Percentiles rank a stretch among this genome's conserved stretches.
Conservation (phyloP, 2,797 vertebrate species). For the Ataeniobius toweri region DNA sequence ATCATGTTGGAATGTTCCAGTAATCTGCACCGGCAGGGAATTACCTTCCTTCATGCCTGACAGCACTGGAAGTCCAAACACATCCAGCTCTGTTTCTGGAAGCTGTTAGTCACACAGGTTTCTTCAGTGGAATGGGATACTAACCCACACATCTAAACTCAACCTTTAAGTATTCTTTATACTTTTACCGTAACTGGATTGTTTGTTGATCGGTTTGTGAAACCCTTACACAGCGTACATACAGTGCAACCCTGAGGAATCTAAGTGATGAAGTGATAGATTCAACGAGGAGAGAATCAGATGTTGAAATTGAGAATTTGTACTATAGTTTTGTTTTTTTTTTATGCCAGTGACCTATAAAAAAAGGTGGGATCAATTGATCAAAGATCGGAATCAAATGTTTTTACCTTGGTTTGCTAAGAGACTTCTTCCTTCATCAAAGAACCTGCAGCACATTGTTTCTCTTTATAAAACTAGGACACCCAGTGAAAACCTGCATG, state of each 20-base stretch:
- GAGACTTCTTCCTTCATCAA: not conserved
- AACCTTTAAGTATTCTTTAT: not conserved
- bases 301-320: not conserved
- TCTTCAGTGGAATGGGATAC: not conserved
- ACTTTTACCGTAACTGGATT: not conserved
- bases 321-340: not conserved
- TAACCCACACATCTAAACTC: no score
- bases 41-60: not conserved
- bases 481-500: no score
- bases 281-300: not conserved
- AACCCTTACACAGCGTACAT: not conserved
- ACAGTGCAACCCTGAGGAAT: not conserved
- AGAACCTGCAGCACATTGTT: not conserved
- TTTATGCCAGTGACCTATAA: not conserved
- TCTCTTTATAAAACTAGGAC: not conserved
- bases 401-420: not conserved
- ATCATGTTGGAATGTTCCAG: not conserved
- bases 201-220: not conserved
- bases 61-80: no score
- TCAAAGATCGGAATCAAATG: not conserved
- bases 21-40: not conserved
- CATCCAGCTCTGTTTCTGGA: not conserved
- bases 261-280: not conserved
- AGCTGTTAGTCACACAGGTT: not conserved
- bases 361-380: not conserved